phyloP scores from a whole-genome alignment of 2,888 invertebrate genomes.

The Orchestes rusci region DNA sequence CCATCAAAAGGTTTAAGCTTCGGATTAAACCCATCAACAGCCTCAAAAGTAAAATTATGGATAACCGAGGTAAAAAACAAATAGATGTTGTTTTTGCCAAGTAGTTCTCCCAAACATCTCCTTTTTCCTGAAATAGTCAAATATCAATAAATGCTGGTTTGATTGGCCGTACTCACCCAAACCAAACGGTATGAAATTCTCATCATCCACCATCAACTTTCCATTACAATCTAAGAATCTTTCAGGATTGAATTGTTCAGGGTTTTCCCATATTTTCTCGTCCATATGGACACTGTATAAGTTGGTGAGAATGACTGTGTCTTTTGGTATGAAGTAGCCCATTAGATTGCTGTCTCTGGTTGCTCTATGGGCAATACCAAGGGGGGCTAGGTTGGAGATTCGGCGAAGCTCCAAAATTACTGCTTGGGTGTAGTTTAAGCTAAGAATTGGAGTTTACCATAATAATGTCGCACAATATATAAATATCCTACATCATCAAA shows the following conservation, averaged over 20 bases:
- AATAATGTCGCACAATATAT: too few relatives aligned
- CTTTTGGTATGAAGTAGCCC: slow-evolving; percentile 48
- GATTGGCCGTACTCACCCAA: too few relatives aligned
- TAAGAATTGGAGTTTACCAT: too few relatives aligned
- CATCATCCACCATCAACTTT: too few relatives aligned
- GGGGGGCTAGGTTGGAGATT: slow-evolving; percentile 46
- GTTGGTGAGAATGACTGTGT: slow-evolving; percentile 52
- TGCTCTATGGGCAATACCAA: slow-evolving; percentile 50
- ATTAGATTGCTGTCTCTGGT: slow-evolving; percentile 41
- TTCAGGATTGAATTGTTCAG: slow-evolving; percentile 56
- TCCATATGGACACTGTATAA: too few relatives aligned
- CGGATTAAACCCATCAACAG: slow-evolving; percentile 30
- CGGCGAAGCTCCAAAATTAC: slow-evolving; percentile 49
- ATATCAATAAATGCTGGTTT: neutral
- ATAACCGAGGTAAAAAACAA: slow-evolving; percentile 53
- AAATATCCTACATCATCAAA: too few relatives aligned
- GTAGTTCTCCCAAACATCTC: too few relatives aligned
- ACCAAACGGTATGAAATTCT: slow-evolving; percentile 57
- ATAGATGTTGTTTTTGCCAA: slow-evolving; percentile 55
- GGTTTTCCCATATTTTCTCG: slow-evolving; percentile 61
- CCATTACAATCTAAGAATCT: slow-evolving; percentile 49
- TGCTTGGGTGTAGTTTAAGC: slow-evolving; percentile 44
- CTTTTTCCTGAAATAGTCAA: neutral
- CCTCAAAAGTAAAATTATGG: slow-evolving; percentile 46
- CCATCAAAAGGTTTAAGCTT: slow-evolving; percentile 37